These are phyloP conservation scores for Onychostruthus taczanowskii DNA, from an alignment of 2,113 vertebrate genomes.

Conservation along the genomic window DNA sequence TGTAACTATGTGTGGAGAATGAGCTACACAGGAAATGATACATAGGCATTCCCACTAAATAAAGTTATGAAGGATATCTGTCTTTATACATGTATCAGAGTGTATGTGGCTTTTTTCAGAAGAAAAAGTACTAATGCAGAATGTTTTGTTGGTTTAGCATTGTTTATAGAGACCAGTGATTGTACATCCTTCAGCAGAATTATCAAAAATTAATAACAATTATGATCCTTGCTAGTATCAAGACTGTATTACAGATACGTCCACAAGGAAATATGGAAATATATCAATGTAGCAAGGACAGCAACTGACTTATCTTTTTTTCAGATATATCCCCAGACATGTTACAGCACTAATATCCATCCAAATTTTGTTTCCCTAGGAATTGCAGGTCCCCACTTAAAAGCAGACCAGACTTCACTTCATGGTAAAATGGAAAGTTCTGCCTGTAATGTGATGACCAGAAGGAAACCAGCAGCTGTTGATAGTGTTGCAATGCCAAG, in stretches of 20 bases:
- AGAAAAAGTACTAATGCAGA: not conserved
- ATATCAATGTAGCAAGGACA: fast-evolving
- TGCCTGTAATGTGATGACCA: conserved; percentile 71
- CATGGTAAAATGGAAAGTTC: conserved; percentile 76
- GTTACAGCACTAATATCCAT: not conserved
- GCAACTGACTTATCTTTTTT: not conserved
- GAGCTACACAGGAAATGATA: not conserved
- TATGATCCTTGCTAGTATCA: not conserved
- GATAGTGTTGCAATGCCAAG: conserved; percentile 67
- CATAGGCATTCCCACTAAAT: not conserved
- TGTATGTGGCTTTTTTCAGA: not conserved
- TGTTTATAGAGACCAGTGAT: not conserved
- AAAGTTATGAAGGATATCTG: not conserved
- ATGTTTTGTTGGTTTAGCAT: not conserved
- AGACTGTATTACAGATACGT: not conserved
- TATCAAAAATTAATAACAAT: not conserved
- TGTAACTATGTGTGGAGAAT: not conserved
- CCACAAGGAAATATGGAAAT: not conserved
- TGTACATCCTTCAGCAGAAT: not conserved
- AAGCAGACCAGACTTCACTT: conserved; percentile 74
- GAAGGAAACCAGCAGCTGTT: conserved; percentile 74
- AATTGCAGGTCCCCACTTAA: conserved; percentile 76
- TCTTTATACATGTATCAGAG: not conserved
- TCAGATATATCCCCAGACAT: not conserved
- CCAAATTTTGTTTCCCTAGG: conserved; percentile 54